A percentile compares a stretch with the other conserved stretches of the same genome.
Evolutionary conservation across 2,113 vertebrate species (phyloP).

Genomic region (Aramus guarauna): DNA sequence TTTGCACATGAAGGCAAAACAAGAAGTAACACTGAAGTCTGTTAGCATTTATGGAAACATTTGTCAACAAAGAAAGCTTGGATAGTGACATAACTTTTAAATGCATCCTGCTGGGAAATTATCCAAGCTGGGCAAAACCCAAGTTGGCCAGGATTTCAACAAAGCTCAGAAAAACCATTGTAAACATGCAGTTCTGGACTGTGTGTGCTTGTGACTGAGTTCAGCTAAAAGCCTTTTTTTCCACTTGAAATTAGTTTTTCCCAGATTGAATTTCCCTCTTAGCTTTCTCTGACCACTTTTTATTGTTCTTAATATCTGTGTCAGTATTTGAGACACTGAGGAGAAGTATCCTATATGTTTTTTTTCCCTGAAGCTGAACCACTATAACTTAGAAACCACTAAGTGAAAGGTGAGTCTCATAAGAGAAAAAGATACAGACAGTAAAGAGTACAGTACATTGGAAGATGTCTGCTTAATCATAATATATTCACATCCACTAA

Average conservation of each 20-base stretch:
- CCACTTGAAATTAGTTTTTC: not conserved
- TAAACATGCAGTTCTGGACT: not conserved
- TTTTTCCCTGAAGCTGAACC: not conserved
- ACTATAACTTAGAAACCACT: not conserved
- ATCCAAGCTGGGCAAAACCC: slow-evolving; percentile 49
- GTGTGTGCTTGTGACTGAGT: not conserved
- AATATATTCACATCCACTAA: not conserved
- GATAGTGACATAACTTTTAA: slow-evolving; percentile 57
- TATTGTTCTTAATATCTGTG: not conserved
- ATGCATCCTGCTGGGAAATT: slow-evolving; percentile 59
- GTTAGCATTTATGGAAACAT: slow-evolving; percentile 67
- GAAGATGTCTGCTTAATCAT: not conserved
- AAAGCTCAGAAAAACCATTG: not conserved
- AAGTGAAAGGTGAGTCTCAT: not conserved
- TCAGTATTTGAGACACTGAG: not conserved
- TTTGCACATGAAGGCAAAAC: slow-evolving; percentile 25
- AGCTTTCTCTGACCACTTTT: not conserved
- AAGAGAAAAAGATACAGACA: not conserved
- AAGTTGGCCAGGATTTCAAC: slow-evolving; percentile 43
- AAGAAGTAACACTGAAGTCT: slow-evolving; percentile 56
- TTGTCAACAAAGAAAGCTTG: slow-evolving; percentile 58
- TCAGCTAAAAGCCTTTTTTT: not conserved
- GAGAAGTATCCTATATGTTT: not conserved
- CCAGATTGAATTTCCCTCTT: not conserved
- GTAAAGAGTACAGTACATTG: not conserved